Evolutionary conservation across 2,113 vertebrate species (phyloP), one percentile per base, ranked within the genome.

Genomic region (Terrapene triunguis): DNA sequence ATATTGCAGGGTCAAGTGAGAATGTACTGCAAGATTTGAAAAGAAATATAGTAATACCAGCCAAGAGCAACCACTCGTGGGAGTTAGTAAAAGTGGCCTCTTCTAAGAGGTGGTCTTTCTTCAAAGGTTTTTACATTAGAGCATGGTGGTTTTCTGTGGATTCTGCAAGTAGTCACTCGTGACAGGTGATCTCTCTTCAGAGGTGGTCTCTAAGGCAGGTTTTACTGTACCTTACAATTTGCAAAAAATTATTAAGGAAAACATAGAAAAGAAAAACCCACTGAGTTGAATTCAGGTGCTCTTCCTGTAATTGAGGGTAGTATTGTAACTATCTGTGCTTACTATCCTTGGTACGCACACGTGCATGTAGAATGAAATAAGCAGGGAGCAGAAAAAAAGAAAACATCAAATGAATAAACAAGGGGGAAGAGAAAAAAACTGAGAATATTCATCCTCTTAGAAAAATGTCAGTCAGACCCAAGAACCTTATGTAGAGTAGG

Each of bases 311-410:
- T 51, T 2, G 0, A 1, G 53, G 0, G 42, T 44, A 22, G 22
- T 24, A 38, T 25, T 76, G 22, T 76, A n/a, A 5, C 5, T 17
- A 74, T 1, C 27, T 16, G 48, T 47, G 24, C 32, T 32, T 3
- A 81, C 72, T 89, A 82, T 92, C 80, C 91, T 42, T 0, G 0
- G 44, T 5, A 72, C n/a, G 59, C 50, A 29, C 38, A 42, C 0
- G 0, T 0, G 0, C 47, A 72, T 57, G 24, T 27, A 25, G 16
- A 69, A 69, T n/a, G 62, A n/a, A n/a, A 69, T 69, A 69, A n/a
- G 62, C 62, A 69, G 16, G 13, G 35, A 69, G 14, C 3, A 65
- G 29, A 62, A 65, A 65, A 65, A 65, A 32, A 62, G 57, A 62
- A 32, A 59, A 29, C 27, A 62, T 62, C 27, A 62, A 62, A 29